Conservation (phyloP, 2,797 vertebrate species). For the Hippopotamyrus pictus region DNA sequence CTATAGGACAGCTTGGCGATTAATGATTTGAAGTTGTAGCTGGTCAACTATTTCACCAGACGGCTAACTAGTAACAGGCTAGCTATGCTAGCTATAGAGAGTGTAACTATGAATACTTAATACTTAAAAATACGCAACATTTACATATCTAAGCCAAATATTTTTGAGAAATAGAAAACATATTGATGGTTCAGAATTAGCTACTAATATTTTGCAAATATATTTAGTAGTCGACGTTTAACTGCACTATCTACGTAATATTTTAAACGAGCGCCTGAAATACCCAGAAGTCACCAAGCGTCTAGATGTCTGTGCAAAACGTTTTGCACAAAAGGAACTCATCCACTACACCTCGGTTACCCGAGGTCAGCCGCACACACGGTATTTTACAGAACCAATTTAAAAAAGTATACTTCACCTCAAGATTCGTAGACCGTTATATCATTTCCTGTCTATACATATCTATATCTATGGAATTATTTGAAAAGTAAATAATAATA, state of each 20-base stretch:
- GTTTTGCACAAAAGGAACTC: background rate
- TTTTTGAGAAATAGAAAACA: background rate
- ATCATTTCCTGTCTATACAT: constrained; percentile 42
- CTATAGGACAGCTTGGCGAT: background rate
- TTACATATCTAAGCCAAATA: background rate
- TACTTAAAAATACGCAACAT: background rate
- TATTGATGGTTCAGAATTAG: background rate
- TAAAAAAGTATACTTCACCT: background rate
- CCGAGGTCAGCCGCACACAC: background rate
- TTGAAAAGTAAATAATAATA: background rate
- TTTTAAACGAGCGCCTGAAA: background rate
- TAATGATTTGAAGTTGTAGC: background rate
- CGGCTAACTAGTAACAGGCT: background rate
- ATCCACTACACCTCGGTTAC: background rate
- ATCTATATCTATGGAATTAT: background rate
- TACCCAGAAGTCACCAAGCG: background rate
- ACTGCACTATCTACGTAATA: background rate
- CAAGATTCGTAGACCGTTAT: background rate
- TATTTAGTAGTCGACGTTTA: background rate
- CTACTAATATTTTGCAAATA: background rate
- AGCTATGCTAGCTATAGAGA: background rate
- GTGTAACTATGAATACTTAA: background rate
- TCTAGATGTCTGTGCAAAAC: background rate
- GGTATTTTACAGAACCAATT: background rate
- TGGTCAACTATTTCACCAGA: background rate